phyloP scores from a whole-genome alignment of 1,140 invertebrate genomes.

The Drosophila parabipectinata region DNA sequence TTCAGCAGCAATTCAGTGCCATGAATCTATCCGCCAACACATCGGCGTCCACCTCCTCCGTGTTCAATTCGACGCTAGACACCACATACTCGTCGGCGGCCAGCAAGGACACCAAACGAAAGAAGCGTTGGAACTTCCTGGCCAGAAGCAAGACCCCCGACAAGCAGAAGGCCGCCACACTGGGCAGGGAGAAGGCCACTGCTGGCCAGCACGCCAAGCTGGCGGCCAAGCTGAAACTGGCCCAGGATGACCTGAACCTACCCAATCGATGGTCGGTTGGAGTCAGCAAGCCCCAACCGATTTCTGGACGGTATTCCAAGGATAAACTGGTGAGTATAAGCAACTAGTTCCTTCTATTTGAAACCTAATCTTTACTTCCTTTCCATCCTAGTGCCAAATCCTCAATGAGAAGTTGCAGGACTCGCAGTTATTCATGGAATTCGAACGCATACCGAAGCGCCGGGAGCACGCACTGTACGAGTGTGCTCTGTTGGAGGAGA shows the following conservation, averaged over 20 bases:
- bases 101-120: conserved; percentile 86
- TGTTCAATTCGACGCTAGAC: conserved; percentile 68
- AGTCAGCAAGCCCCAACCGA: conserved; percentile 87
- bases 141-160: conserved; percentile 86
- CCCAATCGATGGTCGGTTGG: conserved; percentile 88
- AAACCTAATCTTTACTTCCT: neutral
- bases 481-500: conserved; percentile 80
- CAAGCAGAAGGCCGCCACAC: conserved; percentile 86
- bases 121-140: conserved; percentile 87
- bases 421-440: conserved; percentile 93
- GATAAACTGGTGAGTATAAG: conserved; percentile 87
- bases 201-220: conserved; percentile 78
- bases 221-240: conserved; percentile 84
- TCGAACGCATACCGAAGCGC: conserved; percentile 93
- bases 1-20: conserved; percentile 78
- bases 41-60: conserved; percentile 64
- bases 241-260: conserved; percentile 84
- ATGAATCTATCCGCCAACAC: conserved; percentile 78
- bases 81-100: conserved; percentile 63
- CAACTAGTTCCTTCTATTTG: neutral
- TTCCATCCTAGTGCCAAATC: conserved; percentile 88
- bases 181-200: conserved; percentile 86
- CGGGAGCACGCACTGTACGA: conserved; percentile 85
- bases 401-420: conserved; percentile 92
- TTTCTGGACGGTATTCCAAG: conserved; percentile 89